phyloP scores from a whole-genome alignment of 1,140 invertebrate genomes.

The Limonius californicus region DNA sequence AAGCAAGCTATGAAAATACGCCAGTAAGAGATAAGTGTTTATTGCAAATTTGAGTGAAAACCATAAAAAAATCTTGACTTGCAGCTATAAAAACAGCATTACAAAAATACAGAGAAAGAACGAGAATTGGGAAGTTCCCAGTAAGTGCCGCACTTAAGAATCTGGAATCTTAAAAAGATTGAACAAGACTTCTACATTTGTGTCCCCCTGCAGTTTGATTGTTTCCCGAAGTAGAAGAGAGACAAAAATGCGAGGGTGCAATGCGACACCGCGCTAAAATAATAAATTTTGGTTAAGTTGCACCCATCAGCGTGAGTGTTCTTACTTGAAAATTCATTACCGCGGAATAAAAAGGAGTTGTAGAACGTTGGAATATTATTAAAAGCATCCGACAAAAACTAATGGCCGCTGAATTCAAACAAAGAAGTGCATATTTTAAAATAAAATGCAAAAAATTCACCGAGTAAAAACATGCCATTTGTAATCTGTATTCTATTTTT shows the following conservation, averaged over 20 bases:
- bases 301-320: slow-evolving; percentile 5
- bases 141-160: slow-evolving; percentile 24
- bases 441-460: no score
- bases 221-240: slow-evolving; percentile 13
- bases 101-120: slow-evolving; percentile 8
- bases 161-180: slow-evolving; percentile 43
- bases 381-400: no score
- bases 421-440: no score
- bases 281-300: slow-evolving; percentile 8
- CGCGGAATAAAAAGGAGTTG: background rate
- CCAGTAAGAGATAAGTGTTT: slow-evolving; percentile 13
- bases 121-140: slow-evolving; percentile 6
- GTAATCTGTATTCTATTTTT: no score
- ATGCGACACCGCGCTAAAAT: slow-evolving; percentile 6
- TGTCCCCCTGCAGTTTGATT: slow-evolving; percentile 36
- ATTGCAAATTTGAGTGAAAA: slow-evolving; percentile 8
- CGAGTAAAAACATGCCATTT: no score
- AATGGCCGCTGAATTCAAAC: no score
- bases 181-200: slow-evolving; percentile 46
- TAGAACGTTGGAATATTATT: no score
- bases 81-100: slow-evolving; percentile 7
- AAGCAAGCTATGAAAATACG: background rate
- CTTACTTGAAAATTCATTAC: slow-evolving; percentile 9
- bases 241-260: slow-evolving; percentile 12
- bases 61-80: slow-evolving; percentile 11